Conservation (phyloP, 2,888 invertebrate species). For the Cataglyphis altisquamis region DNA sequence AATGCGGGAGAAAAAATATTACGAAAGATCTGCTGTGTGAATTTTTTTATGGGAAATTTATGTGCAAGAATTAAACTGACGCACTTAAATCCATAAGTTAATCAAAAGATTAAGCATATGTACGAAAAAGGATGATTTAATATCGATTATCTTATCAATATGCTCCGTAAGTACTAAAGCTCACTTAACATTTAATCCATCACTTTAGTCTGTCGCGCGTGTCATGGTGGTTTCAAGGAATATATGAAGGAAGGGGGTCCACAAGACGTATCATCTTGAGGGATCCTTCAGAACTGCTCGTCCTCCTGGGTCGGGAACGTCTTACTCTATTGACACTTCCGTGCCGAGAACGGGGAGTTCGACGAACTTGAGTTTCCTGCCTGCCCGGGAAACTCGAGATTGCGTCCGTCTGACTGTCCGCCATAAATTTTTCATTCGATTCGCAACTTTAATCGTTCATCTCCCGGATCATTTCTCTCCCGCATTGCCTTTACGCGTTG, state of each 20-base stretch:
- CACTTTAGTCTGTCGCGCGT: conserved; percentile 21
- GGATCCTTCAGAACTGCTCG: conserved; percentile 22
- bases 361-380: conserved; percentile 41
- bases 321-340: conserved; percentile 11
- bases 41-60: not conserved
- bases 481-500: not conserved
- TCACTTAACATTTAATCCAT: conserved; percentile 31
- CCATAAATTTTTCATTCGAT: conserved; percentile 51
- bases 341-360: conserved; percentile 24
- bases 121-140: not conserved
- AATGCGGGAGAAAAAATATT: not conserved
- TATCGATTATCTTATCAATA: conserved; percentile 1
- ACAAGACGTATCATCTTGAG: conserved; percentile 50
- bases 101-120: not conserved
- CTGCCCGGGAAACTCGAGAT: conserved; percentile 36
- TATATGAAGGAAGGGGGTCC: not conserved
- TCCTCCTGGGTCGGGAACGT: conserved; percentile 31
- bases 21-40: not conserved
- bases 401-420: conserved; percentile 19
- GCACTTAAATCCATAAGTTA: not conserved
- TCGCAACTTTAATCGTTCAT: conserved; percentile 18
- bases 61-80: not conserved
- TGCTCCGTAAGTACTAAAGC: not conserved
- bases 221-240: not conserved
- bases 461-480: conserved; percentile 14